These are phyloP conservation scores for Zosterops lateralis DNA, from an alignment of 2,113 vertebrate genomes.

Conservation along the genomic window DNA sequence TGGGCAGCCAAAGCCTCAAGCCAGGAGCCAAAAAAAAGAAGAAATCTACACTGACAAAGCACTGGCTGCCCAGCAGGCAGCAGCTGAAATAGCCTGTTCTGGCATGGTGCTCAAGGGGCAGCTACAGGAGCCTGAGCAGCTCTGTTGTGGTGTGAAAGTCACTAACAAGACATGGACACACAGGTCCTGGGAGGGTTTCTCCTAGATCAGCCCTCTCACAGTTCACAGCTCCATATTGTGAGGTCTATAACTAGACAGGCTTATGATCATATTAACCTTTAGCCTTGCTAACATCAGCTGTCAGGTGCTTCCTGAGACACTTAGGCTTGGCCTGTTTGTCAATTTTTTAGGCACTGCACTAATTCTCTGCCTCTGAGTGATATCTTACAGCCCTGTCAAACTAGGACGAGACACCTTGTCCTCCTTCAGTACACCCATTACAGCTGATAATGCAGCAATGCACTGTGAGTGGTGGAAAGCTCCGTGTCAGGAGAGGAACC, in stretches of 20 bases:
- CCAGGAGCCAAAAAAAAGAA: neutral
- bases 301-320: no score
- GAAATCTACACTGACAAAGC: neutral
- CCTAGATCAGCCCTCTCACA: neutral
- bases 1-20: neutral
- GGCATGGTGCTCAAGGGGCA: accelerated
- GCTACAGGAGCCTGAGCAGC: accelerated
- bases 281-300: neutral
- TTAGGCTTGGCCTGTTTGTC: neutral
- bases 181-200: neutral
- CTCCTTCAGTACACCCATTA: neutral
- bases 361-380: neutral
- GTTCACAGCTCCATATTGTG: neutral
- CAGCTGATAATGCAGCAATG: accelerated
- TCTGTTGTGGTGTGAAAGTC: neutral
- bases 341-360: neutral
- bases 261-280: neutral
- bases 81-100: neutral
- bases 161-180: accelerated
- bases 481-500: neutral
- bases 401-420: accelerated
- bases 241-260: accelerated
- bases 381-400: neutral
- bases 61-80: neutral
- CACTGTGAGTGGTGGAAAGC: accelerated